Percentiles rank a stretch among this genome's conserved stretches.
Evolutionary conservation across 2,888 invertebrate genomes (phyloP).

Genomic region (Beris chalybata): DNA sequence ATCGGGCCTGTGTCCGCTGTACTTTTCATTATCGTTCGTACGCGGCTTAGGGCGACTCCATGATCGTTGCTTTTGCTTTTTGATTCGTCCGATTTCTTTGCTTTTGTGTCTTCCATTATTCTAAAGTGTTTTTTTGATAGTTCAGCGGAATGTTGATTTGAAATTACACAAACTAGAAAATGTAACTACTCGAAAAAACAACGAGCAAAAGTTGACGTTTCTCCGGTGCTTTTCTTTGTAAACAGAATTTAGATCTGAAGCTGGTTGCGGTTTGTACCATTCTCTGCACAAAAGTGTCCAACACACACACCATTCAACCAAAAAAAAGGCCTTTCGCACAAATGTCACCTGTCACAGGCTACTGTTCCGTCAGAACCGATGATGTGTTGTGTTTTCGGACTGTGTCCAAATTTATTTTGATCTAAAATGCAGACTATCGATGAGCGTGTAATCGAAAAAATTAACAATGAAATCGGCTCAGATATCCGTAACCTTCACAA

Average conservation of each 20-base stretch:
- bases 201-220: no score
- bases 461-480: slow-evolving; percentile 61
- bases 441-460: slow-evolving; percentile 56
- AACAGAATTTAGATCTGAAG: no score
- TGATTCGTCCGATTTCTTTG: slow-evolving; percentile 9
- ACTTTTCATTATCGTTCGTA: slow-evolving; percentile 54
- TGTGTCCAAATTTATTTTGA: neutral
- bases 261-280: no score
- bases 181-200: no score
- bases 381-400: slow-evolving; percentile 5
- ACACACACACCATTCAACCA: no score
- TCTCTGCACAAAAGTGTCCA: no score
- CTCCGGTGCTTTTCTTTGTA: no score
- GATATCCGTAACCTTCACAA: slow-evolving; percentile 60
- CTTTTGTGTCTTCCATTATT: slow-evolving; percentile 15
- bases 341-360: neutral
- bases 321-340: no score
- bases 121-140: neutral
- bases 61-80: slow-evolving; percentile 8
- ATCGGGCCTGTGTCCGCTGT: slow-evolving; percentile 52
- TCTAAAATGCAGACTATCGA: slow-evolving; percentile 46
- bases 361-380: slow-evolving; percentile 3
- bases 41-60: slow-evolving; percentile 42
- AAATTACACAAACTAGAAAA: no score
- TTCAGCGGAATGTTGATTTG: no score